Evolutionary conservation across 2,888 invertebrate species (phyloP).

Genomic region (Ophion slaviceki): DNA sequence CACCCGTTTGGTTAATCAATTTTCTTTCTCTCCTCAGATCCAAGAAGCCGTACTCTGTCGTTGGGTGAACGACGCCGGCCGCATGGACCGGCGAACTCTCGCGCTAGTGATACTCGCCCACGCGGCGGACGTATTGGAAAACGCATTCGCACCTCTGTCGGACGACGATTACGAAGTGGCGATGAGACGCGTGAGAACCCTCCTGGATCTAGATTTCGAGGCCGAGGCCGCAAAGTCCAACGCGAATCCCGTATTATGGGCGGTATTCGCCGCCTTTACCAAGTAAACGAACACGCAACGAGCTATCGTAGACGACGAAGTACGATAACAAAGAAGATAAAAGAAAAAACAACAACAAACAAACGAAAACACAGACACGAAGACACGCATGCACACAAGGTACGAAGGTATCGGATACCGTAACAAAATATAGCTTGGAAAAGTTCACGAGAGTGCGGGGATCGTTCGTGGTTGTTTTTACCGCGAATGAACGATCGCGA

Average conservation of each 20-base stretch:
- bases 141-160: slow-evolving; percentile 98
- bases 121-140: slow-evolving; percentile 99
- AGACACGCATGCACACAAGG: slow-evolving; percentile 48
- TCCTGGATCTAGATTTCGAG: slow-evolving; percentile 98
- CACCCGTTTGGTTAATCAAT: neutral
- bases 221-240: slow-evolving; percentile 96
- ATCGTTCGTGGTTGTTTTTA: slow-evolving; percentile 21
- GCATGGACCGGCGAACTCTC: slow-evolving; percentile 97
- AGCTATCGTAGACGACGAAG: slow-evolving; percentile 39
- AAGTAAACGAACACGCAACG: slow-evolving; percentile 88
- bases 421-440: slow-evolving; percentile 47
- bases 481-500: neutral
- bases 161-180: slow-evolving; percentile 99
- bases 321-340: slow-evolving; percentile 20
- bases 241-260: slow-evolving; percentile 98
- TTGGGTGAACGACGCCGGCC: slow-evolving; percentile 98
- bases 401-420: slow-evolving; percentile 71
- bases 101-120: slow-evolving; percentile 98
- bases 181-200: slow-evolving; percentile 97
- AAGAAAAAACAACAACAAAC: slow-evolving; percentile 32
- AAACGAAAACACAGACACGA: slow-evolving; percentile 15
- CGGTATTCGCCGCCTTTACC: slow-evolving; percentile 98
- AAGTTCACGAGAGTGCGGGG: slow-evolving; percentile 35
- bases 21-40: slow-evolving; percentile 86
- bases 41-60: slow-evolving; percentile 98